Percentiles rank a stretch among this genome's conserved stretches.
These are phyloP conservation scores for Eudasyphora cyanicolor DNA, from an alignment of 2,888 invertebrate species.

Conservation along the genomic window DNA sequence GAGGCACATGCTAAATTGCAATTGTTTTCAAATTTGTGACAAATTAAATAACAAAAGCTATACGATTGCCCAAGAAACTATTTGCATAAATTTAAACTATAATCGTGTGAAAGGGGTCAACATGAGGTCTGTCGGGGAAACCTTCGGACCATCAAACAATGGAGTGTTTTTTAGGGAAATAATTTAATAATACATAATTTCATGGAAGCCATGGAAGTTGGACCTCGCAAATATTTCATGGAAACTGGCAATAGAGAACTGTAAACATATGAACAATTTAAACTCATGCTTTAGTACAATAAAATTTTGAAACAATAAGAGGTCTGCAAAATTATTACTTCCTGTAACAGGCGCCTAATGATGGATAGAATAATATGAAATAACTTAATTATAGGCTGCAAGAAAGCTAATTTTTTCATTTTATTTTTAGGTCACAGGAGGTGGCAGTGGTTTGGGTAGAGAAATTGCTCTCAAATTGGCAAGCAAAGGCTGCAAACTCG, in stretches of 20 bases:
- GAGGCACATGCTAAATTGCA: constrained; percentile 16
- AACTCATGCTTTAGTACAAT: too few relatives aligned
- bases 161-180: too few relatives aligned
- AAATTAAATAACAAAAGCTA: constrained; percentile 58
- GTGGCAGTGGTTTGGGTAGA: constrained; percentile 80
- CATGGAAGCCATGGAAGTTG: too few relatives aligned
- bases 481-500: constrained; percentile 79
- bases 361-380: too few relatives aligned
- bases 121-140: background rate
- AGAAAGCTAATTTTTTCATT: background rate
- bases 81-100: background rate
- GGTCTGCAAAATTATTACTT: too few relatives aligned
- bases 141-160: background rate
- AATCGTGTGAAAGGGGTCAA: constrained; percentile 15
- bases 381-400: too few relatives aligned
- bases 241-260: too few relatives aligned
- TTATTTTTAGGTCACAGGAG: constrained; percentile 79
- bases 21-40: constrained; percentile 58
- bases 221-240: too few relatives aligned
- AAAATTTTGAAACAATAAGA: too few relatives aligned
- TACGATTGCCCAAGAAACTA: background rate
- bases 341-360: too few relatives aligned
- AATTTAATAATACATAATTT: too few relatives aligned
- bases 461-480: constrained; percentile 79
- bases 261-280: too few relatives aligned